Conservation (phyloP, 2,888 invertebrate species). For the Exephanes ischioxanthus region DNA sequence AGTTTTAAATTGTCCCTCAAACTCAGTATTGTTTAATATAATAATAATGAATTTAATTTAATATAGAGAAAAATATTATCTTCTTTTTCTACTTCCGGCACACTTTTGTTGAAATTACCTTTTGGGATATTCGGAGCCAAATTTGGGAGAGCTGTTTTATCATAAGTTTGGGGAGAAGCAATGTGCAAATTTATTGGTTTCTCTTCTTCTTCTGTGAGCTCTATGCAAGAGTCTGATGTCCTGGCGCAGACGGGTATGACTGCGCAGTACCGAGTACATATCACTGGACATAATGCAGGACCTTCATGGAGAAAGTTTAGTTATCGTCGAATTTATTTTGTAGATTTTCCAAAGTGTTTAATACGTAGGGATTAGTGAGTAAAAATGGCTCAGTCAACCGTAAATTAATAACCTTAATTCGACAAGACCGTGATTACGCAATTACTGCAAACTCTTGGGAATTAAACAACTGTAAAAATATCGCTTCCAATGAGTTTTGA, state of each 20-base stretch:
- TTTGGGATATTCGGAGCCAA: background rate
- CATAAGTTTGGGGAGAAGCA: background rate
- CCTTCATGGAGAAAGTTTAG: background rate
- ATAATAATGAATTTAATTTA: background rate
- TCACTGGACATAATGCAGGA: background rate
- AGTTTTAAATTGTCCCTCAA: too few relatives aligned
- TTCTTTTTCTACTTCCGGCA: too few relatives aligned
- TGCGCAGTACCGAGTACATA: background rate
- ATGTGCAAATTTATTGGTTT: slow-evolving; percentile 10
- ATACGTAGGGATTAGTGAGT: background rate
- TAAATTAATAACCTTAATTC: too few relatives aligned
- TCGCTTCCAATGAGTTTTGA: too few relatives aligned
- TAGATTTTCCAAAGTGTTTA: background rate
- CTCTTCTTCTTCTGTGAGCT: background rate
- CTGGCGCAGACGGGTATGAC: background rate
- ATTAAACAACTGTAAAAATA: too few relatives aligned
- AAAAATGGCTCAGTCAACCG: too few relatives aligned
- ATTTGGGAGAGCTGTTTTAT: background rate
- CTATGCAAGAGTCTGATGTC: background rate
- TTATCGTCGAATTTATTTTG: background rate
- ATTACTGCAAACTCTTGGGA: too few relatives aligned
- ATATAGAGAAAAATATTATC: too few relatives aligned
- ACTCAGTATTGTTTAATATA: too few relatives aligned
- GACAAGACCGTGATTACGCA: too few relatives aligned
- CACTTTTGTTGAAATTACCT: background rate